These are phyloP conservation scores for Perccottus glenii DNA, from an alignment of 2,113 vertebrate genomes.

Conservation along the genomic window DNA sequence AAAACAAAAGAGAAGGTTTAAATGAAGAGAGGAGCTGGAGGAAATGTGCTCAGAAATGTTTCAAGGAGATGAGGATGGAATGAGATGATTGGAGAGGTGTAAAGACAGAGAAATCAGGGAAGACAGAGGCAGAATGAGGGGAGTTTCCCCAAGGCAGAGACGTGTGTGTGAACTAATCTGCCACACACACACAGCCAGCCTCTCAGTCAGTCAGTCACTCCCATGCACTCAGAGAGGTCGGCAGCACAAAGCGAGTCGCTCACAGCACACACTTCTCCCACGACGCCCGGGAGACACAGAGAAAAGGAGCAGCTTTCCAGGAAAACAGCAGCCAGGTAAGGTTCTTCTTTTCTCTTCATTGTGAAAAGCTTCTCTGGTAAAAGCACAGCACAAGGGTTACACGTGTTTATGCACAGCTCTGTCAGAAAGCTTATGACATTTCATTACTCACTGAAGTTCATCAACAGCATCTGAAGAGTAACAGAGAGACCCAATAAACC, in stretches of 20 bases:
- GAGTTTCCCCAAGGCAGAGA: conserved; percentile 61
- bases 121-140: conserved; percentile 26
- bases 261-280: conserved; percentile 11
- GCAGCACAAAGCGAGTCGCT: conserved; percentile 62
- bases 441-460: too few relatives aligned
- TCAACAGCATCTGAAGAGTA: not conserved
- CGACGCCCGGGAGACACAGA: conserved; percentile 8
- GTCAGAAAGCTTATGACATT: not conserved
- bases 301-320: not conserved
- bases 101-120: not conserved
- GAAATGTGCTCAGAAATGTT: conserved; percentile 34
- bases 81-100: conserved; percentile 8
- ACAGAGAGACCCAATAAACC: too few relatives aligned
- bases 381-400: not conserved
- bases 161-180: conserved; percentile 58
- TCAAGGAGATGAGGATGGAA: conserved; percentile 17
- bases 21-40: conserved; percentile 18
- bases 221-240: conserved; percentile 51
- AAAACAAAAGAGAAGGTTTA: conserved; percentile 38
- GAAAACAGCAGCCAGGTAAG: conserved; percentile 51
- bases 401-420: too few relatives aligned
- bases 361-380: not conserved
- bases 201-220: conserved; percentile 56
- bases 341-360: not conserved
- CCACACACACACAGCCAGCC: conserved; percentile 20